Base-by-base conservation (phyloP, 64 coral and sea anemone genomes). In the Stylophora pistillata region DNA sequence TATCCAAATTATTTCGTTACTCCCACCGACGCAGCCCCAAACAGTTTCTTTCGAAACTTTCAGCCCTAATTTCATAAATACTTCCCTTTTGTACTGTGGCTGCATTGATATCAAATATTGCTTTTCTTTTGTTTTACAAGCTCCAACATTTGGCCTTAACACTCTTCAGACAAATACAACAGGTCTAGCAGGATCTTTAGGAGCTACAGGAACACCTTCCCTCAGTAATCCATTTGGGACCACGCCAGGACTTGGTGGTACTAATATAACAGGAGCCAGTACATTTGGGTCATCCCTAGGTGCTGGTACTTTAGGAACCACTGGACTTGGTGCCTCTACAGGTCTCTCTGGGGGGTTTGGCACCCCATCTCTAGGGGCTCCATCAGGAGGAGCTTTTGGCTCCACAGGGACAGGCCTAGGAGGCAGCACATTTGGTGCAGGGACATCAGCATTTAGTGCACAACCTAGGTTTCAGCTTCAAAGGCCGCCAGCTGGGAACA, bases 401-500 rank as follows among this genome's bases (percentile, higher is more conserved):
- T 89, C 86, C 61, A 27, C 57, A 56, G 89, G 85, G 0, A 77
- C 87, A 83, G 85, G 89, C 0, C 88, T 94, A 23, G 81, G 73
- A 16, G 74, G 79, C 7, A 34, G 59, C 58, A 23, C 26, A 26
- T 85, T 89, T n/a, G 87, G 87, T 54, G 76, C 80, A 2, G 81
- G 28, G 11, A 47, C 81, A 71, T 78, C 90, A 12, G 59, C 81
- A 28, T 86, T 92, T 72, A 73, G 56, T 65, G 52, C 60, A 15
- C 70, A 87, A 76, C 85, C 70, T 0, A 91, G 85, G 64, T 92
- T 92, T 79, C 81, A 92, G 62, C 73, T 92, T 79, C 90, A 92
- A 68, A 68, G 79, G 28, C 90, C 90, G 31, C 90, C 90, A 14
- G 74, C 90, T 78, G 90, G 90, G 14, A 92, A 86, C 26, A 92